A percentile compares a stretch with the other conserved stretches of the same genome.
phyloP scores from a whole-genome alignment of 2,888 invertebrate genomes.

The Lottia scabra region DNA sequence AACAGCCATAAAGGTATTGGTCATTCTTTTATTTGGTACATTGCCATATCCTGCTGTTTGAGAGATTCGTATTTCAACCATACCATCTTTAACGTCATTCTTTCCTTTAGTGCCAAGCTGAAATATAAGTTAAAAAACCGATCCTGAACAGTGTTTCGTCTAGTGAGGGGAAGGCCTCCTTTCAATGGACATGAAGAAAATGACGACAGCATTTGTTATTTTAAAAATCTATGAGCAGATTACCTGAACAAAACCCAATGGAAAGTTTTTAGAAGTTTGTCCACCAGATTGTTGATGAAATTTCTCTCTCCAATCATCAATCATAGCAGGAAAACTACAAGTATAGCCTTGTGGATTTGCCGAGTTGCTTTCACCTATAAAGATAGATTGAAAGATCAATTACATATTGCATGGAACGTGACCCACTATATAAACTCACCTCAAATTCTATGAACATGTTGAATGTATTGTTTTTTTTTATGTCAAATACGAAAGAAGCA shows the following conservation, averaged over 20 bases:
- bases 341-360: conserved; percentile 40
- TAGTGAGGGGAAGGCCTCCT: too few relatives aligned
- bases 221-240: background rate
- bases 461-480: too few relatives aligned
- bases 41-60: conserved; percentile 39
- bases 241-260: conserved; percentile 65
- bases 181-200: too few relatives aligned
- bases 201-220: background rate
- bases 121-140: too few relatives aligned
- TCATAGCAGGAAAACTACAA: conserved; percentile 62
- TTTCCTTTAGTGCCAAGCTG: too few relatives aligned
- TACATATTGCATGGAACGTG: too few relatives aligned
- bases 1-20: conserved; percentile 37
- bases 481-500: too few relatives aligned
- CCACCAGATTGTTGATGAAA: conserved; percentile 40
- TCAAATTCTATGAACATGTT: too few relatives aligned
- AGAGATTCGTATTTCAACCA: background rate
- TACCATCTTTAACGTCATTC: too few relatives aligned
- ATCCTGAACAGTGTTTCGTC: too few relatives aligned
- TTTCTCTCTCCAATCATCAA: conserved; percentile 55
- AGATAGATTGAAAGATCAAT: background rate
- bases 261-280: conserved; percentile 48
- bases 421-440: too few relatives aligned
- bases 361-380: background rate
- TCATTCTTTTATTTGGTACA: conserved; percentile 32